A percentile compares a stretch with the other conserved stretches of the same genome.
phyloP scores from a whole-genome alignment of 2,797 vertebrate species.

The Hyperoplus immaculatus region DNA sequence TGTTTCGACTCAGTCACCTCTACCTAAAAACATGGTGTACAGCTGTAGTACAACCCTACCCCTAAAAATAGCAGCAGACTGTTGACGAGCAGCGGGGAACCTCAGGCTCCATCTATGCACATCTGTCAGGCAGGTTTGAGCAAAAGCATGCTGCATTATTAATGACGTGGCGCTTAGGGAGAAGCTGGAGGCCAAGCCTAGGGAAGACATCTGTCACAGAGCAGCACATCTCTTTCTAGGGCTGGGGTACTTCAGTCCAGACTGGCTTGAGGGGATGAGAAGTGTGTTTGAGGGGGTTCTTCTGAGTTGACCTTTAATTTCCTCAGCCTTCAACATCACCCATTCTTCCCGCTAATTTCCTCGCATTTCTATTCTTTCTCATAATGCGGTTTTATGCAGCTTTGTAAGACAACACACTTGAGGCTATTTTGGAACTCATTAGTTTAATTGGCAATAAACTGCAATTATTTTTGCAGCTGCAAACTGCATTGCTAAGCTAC shows the following conservation, averaged over 20 bases:
- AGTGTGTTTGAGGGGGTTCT: conserved; percentile 4
- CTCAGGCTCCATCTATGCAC: conserved; percentile 72
- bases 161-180: conserved; percentile 71
- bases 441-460: conserved; percentile 88
- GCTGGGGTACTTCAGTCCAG: conserved; percentile 52
- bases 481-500: conserved; percentile 73
- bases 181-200: conserved; percentile 76
- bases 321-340: conserved; percentile 48
- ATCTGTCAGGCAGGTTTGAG: conserved; percentile 79
- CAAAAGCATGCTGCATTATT: conserved; percentile 81
- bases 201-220: conserved; percentile 74
- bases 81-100: conserved; percentile 69
- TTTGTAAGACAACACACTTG: conserved; percentile 81
- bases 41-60: conserved; percentile 43
- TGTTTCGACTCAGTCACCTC: conserved; percentile 61
- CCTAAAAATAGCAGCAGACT: conserved; percentile 71
- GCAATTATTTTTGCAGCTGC: conserved; percentile 86
- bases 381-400: conserved; percentile 56
- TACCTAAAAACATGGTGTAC: conserved; percentile 49
- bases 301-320: conserved; percentile 56
- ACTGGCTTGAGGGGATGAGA: conserved; percentile 16
- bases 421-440: conserved; percentile 86
- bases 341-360: conserved; percentile 45
- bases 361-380: conserved; percentile 41
- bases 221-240: conserved; percentile 61